Conservation (phyloP, 1,140 invertebrate genomes). For the Pogonomyrmex barbatus region DNA sequence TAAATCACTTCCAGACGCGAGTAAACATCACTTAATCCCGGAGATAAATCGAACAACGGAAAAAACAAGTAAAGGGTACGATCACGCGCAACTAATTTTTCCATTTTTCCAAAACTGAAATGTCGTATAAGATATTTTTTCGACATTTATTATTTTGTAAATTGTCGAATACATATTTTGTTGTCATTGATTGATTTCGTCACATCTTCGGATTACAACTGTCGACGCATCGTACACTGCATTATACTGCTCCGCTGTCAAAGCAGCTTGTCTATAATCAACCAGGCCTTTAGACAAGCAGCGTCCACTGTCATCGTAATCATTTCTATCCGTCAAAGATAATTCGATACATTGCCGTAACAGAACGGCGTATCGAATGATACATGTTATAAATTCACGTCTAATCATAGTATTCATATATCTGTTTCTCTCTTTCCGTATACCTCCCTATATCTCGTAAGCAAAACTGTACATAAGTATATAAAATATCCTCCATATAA, state of each 20-base stretch:
- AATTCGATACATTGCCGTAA: conserved; percentile 9
- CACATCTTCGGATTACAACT: background rate
- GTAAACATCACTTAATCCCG: background rate
- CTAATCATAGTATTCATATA: background rate
- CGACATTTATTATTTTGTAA: background rate
- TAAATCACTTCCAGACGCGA: background rate
- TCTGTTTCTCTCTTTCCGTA: background rate
- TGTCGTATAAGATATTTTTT: background rate
- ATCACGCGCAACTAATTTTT: background rate
- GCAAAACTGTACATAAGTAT: background rate
- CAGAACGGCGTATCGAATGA: background rate
- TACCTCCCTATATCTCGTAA: conserved; percentile 2
- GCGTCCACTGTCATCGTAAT: conserved; percentile 35
- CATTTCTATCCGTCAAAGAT: conserved; percentile 32
- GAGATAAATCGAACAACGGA: conserved; percentile 3
- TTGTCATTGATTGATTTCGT: background rate
- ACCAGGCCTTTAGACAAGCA: conserved; percentile 34
- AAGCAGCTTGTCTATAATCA: conserved; percentile 31
- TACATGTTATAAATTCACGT: conserved; percentile 32
- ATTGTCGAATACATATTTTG: background rate
- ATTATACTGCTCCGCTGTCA: background rate
- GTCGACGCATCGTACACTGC: too few species aligned
- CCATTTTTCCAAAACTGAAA: too few species aligned
- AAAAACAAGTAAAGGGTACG: background rate
- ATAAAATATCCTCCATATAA: background rate